A percentile compares a stretch with the other conserved stretches of the same genome.
Conservation (phyloP, 2,888 invertebrate species). For the Heterodera filipjevi region DNA sequence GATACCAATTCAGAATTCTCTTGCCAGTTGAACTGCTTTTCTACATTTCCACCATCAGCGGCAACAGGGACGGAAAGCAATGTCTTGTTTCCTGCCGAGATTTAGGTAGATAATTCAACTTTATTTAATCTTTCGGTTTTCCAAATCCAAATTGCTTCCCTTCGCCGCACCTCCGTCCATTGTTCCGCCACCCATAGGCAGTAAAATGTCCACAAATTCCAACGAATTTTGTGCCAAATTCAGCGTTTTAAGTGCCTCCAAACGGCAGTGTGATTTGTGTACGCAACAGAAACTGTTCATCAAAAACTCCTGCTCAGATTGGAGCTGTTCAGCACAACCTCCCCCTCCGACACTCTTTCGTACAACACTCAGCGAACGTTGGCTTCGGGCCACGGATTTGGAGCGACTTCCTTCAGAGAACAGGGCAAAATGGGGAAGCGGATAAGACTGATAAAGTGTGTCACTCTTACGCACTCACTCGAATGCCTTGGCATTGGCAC, state of each 20-base stretch:
- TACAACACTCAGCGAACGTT: slow-evolving; percentile 60
- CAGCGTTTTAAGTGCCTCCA: slow-evolving; percentile 81
- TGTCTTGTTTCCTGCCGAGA: slow-evolving; percentile 6
- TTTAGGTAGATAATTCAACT: no score
- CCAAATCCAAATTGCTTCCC: neutral
- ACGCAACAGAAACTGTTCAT: slow-evolving; percentile 55
- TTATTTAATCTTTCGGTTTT: no score
- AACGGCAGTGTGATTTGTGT: slow-evolving; percentile 74
- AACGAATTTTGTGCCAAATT: slow-evolving; percentile 72
- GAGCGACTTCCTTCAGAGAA: slow-evolving; percentile 54
- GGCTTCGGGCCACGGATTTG: slow-evolving; percentile 62
- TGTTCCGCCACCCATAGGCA: slow-evolving; percentile 36
- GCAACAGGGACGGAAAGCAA: neutral
- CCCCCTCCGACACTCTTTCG: slow-evolving; percentile 43
- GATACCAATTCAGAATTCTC: slow-evolving; percentile 30
- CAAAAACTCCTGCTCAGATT: slow-evolving; percentile 18
- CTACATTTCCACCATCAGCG: no score
- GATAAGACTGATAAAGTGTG: neutral
- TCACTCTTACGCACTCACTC: neutral
- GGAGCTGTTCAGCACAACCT: slow-evolving; percentile 32
- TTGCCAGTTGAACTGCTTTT: slow-evolving; percentile 30
- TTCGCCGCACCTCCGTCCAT: slow-evolving; percentile 18
- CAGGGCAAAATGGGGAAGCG: no score
- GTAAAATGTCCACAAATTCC: slow-evolving; percentile 36
- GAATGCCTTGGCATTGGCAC: neutral